Percentiles rank a stretch among this genome's conserved stretches.
Conservation (phyloP, 2,888 invertebrate species). For the Griposia aprilina region DNA sequence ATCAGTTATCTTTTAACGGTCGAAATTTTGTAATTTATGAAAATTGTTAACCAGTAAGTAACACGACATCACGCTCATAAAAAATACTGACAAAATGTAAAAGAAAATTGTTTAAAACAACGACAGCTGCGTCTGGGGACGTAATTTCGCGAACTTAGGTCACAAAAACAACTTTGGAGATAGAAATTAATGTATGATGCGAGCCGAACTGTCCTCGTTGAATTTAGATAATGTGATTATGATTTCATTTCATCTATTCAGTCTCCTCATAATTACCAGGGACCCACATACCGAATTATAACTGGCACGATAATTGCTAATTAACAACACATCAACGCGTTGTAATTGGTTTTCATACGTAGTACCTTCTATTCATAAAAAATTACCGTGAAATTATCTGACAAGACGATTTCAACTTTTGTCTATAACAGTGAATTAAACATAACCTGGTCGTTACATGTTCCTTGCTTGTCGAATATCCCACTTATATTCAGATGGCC, state of each 20-base stretch:
- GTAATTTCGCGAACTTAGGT: conserved; percentile 69
- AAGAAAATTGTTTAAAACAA: conserved; percentile 77
- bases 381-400: conserved; percentile 30
- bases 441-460: conserved; percentile 20
- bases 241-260: conserved; percentile 32
- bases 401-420: conserved; percentile 11
- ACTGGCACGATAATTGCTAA: conserved; percentile 10
- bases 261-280: not conserved
- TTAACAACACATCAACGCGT: conserved; percentile 11
- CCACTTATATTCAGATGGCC: conserved; percentile 40
- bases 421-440: conserved; percentile 3
- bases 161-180: conserved; percentile 71
- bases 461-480: conserved; percentile 31
- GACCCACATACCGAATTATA: not conserved
- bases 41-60: conserved; percentile 67
- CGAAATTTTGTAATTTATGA: conserved; percentile 60
- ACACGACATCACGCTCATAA: conserved; percentile 66
- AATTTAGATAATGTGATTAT: conserved; percentile 54
- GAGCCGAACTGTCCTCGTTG: conserved; percentile 45
- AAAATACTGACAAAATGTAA: conserved; percentile 73
- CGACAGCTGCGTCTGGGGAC: conserved; percentile 72
- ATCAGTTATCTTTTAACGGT: conserved; percentile 52
- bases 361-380: not conserved
- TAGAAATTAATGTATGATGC: conserved; percentile 69
- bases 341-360: conserved; percentile 17